These are phyloP conservation scores for Lordiphosa fenestrarum DNA, from an alignment of 2,888 invertebrate species.

Conservation along the genomic window DNA sequence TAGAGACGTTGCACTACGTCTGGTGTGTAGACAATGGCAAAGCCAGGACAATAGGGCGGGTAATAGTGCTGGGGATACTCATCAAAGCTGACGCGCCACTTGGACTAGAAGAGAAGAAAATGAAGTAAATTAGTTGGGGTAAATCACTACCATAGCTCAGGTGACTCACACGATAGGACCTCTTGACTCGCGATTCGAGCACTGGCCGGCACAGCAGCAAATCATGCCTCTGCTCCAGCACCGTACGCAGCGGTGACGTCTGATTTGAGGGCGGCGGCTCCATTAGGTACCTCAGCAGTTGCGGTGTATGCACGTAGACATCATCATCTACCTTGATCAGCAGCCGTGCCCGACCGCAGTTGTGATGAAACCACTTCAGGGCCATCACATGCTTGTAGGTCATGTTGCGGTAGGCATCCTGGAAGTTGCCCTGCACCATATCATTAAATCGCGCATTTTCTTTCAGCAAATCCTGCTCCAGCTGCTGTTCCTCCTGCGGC, in stretches of 20 bases:
- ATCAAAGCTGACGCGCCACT: constrained; percentile 87
- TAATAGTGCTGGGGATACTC: constrained; percentile 85
- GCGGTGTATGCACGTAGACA: constrained; percentile 86
- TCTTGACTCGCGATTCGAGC: constrained; percentile 81
- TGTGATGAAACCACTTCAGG: constrained; percentile 87
- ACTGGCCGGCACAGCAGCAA: constrained; percentile 85
- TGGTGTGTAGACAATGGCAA: constrained; percentile 85
- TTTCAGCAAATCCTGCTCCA: constrained; percentile 78
- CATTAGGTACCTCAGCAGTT: constrained; percentile 82
- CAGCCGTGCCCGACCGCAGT: constrained; percentile 86
- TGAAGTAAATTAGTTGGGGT: too few relatives aligned
- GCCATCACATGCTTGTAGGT: constrained; percentile 93
- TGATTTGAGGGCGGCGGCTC: constrained; percentile 35
- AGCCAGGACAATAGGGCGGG: constrained; percentile 89
- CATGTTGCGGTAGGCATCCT: constrained; percentile 89
- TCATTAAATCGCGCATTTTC: constrained; percentile 85
- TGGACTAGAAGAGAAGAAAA: constrained; percentile 80
- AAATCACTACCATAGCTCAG: too few relatives aligned
- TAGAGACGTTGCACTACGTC: constrained; percentile 84
- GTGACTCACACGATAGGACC: constrained; percentile 81
- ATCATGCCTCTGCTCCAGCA: constrained; percentile 78
- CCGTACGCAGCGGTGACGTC: constrained; percentile 14
- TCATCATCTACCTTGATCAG: constrained; percentile 90
- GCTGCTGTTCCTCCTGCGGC: constrained; percentile 74
- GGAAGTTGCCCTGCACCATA: constrained; percentile 88